Percentiles rank a stretch among this genome's conserved stretches.
Conservation (phyloP, 2,888 invertebrate genomes). For the Platycheirus rosarum region DNA sequence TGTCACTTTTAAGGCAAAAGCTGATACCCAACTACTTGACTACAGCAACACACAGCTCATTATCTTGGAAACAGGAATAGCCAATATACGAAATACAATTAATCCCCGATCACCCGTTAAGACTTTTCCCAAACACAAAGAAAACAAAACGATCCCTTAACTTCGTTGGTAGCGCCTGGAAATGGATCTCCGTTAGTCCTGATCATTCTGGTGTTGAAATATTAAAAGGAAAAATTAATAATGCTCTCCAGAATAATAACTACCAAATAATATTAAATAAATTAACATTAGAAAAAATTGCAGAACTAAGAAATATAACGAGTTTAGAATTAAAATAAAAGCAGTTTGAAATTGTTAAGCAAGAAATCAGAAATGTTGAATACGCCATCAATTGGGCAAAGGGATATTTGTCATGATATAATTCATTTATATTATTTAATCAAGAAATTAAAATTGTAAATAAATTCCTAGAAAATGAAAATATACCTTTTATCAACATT, state of each 20-base stretch:
- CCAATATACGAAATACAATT: slow-evolving; percentile 45
- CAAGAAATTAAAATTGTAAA: too few species aligned
- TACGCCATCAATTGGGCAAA: too few species aligned
- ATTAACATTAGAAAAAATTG: slow-evolving; percentile 44
- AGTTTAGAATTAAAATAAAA: too few species aligned
- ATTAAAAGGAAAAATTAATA: neutral
- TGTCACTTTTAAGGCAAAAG: slow-evolving; percentile 48
- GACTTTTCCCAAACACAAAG: neutral
- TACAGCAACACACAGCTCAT: slow-evolving; percentile 53
- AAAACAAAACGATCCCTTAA: neutral
- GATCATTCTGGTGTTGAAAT: neutral
- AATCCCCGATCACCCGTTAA: neutral
- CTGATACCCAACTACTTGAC: slow-evolving; percentile 42
- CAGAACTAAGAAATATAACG: slow-evolving; percentile 36
- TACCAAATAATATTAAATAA: slow-evolving; percentile 43
- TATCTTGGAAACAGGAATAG: slow-evolving; percentile 38
- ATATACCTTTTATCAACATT: too few species aligned
- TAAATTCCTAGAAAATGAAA: too few species aligned
- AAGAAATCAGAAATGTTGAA: too few species aligned
- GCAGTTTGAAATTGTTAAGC: too few species aligned
- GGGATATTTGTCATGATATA: too few species aligned
- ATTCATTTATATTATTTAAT: too few species aligned
- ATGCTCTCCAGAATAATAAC: neutral
- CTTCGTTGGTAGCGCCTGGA: neutral
- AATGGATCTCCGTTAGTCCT: neutral